Base-by-base conservation (phyloP, 2,888 invertebrate species). In the Eueremaeus valkanovi region DNA sequence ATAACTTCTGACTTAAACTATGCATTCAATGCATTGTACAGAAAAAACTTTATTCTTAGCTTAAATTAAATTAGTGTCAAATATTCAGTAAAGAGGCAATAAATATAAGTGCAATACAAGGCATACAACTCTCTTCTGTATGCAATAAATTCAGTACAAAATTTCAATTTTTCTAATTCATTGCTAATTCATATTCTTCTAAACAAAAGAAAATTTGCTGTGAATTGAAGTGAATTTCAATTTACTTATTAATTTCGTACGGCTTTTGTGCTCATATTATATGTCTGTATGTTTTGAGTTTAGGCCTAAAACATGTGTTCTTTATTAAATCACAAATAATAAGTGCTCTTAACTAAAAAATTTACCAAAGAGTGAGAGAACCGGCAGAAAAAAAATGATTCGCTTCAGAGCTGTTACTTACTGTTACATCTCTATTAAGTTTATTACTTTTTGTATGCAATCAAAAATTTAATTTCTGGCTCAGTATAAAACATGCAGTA, bases 391-490 rank as follows among this genome's bases (percentile, higher is more conserved):
- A 33, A 24, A 24, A 24, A 24, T 3, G 33, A 29, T 68, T 68
- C 13, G 21, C 21, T 40, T 40, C 40, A 6, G 66, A 66, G 27
- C 8, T 6, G 21, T 51, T n/a, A n/a, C n/a, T n/a, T n/a, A n/a
- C n/a, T n/a, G n/a, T 73, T 51, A 73, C 36, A 55, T 36, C 73
- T 73, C 51, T 49, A 33, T 36, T 49, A 51, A 73, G 24, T 51
- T 55, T 73, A 73, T 58, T 58, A 58, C 58, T 58, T 58, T 58
- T 58, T 58, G 58, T 27, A 58, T 58, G 58, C 58, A 58, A 58
- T 58, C 58, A 58, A 58, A 58, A 49, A 49, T 49, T 49, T 49
- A 49, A n/a, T 49, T 49, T 49, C n/a, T 49, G 5, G 11, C 5
- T 40, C 40, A 40, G n/a, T n/a, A n/a, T n/a, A n/a, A n/a, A n/a